Conservation (phyloP, 2,113 vertebrate species). For the Recurvirostra avosetta region DNA sequence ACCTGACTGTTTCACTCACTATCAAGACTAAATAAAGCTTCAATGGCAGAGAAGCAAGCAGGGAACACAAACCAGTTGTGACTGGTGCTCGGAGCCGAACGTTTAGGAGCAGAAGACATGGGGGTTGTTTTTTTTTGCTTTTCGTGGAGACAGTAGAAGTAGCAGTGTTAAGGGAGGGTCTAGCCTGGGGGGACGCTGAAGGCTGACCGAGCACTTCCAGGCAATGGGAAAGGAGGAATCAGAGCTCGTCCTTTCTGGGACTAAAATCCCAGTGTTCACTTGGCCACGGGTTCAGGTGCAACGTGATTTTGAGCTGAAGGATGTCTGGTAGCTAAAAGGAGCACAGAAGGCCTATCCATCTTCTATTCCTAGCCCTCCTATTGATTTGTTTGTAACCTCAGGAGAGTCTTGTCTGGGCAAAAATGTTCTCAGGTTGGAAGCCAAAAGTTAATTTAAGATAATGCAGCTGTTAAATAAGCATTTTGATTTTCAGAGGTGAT, state of each 20-base stretch:
- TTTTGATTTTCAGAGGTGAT: slow-evolving; percentile 12
- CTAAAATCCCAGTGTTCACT: background rate
- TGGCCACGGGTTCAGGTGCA: background rate
- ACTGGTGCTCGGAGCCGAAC: background rate
- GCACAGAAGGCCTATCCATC: background rate
- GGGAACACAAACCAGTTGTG: slow-evolving; percentile 43
- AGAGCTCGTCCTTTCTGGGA: background rate
- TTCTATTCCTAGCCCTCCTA: slow-evolving; percentile 28
- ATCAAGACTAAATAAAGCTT: slow-evolving; percentile 58
- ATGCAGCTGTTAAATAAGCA: background rate
- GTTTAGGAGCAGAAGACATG: background rate
- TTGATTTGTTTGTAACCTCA: background rate
- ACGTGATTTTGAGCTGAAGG: background rate
- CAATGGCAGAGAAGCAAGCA: slow-evolving; percentile 48
- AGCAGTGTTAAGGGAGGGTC: background rate
- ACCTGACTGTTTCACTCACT: slow-evolving; percentile 62
- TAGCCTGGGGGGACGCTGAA: background rate
- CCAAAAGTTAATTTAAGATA: slow-evolving; percentile 15
- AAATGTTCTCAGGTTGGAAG: background rate
- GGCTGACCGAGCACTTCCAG: background rate
- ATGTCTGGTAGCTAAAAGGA: slow-evolving; percentile 7
- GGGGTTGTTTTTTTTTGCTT: background rate
- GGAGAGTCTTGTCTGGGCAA: background rate
- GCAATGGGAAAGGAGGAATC: background rate
- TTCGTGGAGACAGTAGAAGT: background rate